A percentile compares a stretch with the other conserved stretches of the same genome.
These are phyloP conservation scores for Podarcis siculus DNA, from an alignment of 2,797 vertebrate species.

Conservation along the genomic window DNA sequence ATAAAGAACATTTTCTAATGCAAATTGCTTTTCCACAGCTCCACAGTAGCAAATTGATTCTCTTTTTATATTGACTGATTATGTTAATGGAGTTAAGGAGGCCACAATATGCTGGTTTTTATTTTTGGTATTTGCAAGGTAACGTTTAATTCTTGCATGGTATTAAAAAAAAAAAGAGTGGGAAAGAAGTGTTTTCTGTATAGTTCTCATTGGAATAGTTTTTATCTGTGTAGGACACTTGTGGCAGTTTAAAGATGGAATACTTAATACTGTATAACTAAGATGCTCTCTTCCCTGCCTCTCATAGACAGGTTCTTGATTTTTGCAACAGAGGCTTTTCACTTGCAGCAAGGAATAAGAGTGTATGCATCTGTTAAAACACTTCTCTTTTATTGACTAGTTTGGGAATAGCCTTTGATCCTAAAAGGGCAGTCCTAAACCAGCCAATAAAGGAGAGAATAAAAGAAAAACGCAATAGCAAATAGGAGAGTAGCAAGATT, in stretches of 20 bases:
- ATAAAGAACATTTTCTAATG: slow-evolving; percentile 32
- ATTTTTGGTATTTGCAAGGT: neutral
- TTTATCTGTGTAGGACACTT: neutral
- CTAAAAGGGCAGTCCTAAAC: neutral
- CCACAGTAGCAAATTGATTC: slow-evolving; percentile 1
- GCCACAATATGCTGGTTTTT: neutral
- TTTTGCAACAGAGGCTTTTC: neutral
- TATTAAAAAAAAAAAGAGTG: neutral
- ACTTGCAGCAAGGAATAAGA: neutral
- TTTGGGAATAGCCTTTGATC: neutral
- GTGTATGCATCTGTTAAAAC: neutral
- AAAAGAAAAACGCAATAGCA: neutral
- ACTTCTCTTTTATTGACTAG: no score
- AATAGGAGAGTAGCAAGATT: neutral
- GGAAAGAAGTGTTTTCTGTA: neutral
- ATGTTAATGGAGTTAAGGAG: slow-evolving; percentile 8
- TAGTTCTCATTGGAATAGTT: neutral
- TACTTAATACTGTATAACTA: neutral
- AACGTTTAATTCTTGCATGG: neutral
- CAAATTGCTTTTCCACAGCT: slow-evolving; percentile 26
- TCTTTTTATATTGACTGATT: slow-evolving; percentile 30
- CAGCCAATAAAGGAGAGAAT: neutral
- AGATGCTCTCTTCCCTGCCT: neutral
- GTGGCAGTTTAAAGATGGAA: neutral
- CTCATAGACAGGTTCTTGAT: neutral